Conservation (phyloP, 2,888 invertebrate species). For the Strigamia crassipes region DNA sequence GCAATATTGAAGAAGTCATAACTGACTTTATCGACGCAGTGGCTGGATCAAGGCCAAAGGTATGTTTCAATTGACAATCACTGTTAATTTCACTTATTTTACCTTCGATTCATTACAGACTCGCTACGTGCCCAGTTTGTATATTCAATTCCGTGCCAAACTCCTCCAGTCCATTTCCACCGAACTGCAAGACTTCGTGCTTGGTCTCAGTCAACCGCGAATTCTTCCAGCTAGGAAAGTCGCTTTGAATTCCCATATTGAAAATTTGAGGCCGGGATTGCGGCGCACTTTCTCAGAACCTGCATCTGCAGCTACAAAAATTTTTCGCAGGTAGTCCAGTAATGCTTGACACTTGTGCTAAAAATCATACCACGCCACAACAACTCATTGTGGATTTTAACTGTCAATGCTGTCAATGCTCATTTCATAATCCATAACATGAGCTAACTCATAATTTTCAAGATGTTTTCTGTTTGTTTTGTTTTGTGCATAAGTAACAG, state of each 20-base stretch:
- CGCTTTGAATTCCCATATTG: neutral
- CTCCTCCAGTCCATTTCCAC: constrained; percentile 53
- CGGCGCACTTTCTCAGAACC: constrained; percentile 49
- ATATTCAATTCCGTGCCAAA: constrained; percentile 53
- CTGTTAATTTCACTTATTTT: neutral
- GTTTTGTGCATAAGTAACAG: no score
- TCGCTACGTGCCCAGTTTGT: constrained; percentile 54
- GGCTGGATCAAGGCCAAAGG: constrained; percentile 53
- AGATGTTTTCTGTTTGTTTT: no score
- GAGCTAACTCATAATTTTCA: no score
- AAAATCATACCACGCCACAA: no score
- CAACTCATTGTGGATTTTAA: no score
- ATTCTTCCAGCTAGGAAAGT: constrained; percentile 51
- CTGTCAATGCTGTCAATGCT: no score
- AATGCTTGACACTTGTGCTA: no score
- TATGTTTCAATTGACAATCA: no score
- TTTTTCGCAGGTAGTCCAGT: constrained; percentile 3
- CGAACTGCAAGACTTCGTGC: constrained; percentile 53
- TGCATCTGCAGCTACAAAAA: neutral
- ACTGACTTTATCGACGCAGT: constrained; percentile 56
- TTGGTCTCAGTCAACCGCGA: constrained; percentile 51
- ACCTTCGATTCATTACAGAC: constrained; percentile 48
- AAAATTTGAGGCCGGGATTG: constrained; percentile 43
- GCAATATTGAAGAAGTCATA: constrained; percentile 55
- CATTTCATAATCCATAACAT: no score